A percentile compares a stretch with the other conserved stretches of the same genome.
Evolutionary conservation across 2,113 vertebrate species (phyloP).

Genomic region (Sturnus vulgaris): DNA sequence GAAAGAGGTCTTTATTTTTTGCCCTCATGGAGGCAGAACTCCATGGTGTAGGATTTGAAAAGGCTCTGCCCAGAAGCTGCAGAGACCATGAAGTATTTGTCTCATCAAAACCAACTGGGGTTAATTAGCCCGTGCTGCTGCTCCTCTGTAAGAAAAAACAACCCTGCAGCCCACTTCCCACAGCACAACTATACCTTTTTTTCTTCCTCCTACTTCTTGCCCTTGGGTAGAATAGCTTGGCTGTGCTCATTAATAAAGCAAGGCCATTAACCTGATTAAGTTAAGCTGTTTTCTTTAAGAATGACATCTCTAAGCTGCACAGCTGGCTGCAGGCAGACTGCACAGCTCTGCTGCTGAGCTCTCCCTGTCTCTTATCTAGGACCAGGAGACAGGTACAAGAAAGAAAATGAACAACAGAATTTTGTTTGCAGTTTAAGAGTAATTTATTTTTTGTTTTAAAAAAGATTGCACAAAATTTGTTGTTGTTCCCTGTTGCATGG

Average conservation of each 20-base stretch:
- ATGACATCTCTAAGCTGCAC: neutral
- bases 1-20: neutral
- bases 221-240: neutral
- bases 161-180: neutral
- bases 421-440: neutral
- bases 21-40: neutral
- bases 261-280: neutral
- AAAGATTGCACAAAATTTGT: neutral
- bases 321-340: neutral
- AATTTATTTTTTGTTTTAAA: conserved; percentile 16
- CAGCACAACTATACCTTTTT: neutral
- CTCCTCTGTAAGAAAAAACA: neutral
- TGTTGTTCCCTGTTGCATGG: neutral
- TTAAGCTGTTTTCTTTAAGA: conserved; percentile 16
- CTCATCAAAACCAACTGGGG: neutral
- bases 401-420: conserved; percentile 22
- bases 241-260: neutral
- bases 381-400: neutral
- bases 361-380: neutral
- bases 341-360: neutral
- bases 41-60: neutral
- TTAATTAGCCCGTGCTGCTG: neutral
- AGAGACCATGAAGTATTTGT: neutral
- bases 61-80: neutral
- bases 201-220: neutral